These are phyloP conservation scores for Piezodorus guildinii DNA, from an alignment of 1,140 invertebrate species.

Conservation along the genomic window DNA sequence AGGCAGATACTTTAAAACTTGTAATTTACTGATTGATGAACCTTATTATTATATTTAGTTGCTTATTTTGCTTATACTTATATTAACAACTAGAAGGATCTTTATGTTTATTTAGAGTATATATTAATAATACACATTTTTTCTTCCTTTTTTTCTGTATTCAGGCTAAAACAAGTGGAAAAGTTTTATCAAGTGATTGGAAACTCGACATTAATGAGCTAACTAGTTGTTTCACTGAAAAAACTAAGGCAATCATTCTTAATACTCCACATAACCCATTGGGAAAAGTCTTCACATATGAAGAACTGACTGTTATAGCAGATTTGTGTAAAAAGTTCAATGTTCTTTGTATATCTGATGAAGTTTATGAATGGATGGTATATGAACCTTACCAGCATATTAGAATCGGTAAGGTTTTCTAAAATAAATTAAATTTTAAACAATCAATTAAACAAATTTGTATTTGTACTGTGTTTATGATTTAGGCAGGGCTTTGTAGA, in stretches of 20 bases:
- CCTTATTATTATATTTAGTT: too few species aligned
- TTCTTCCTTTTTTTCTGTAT: slow-evolving; percentile 16
- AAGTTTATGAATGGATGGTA: slow-evolving; percentile 97
- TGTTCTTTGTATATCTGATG: slow-evolving; percentile 83
- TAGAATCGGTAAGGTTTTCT: slow-evolving; percentile 57
- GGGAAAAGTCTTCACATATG: slow-evolving; percentile 72
- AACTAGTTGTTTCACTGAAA: slow-evolving; percentile 66
- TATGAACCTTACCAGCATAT: slow-evolving; percentile 79
- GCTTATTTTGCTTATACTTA: too few species aligned
- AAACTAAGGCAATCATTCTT: slow-evolving; percentile 90
- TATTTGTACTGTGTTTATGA: too few species aligned
- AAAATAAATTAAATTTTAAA: too few species aligned
- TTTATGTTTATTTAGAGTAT: too few species aligned
- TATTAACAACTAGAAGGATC: too few species aligned
- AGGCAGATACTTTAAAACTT: too few species aligned
- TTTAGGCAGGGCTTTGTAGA: too few species aligned
- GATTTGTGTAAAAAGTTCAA: slow-evolving; percentile 86
- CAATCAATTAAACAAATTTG: too few species aligned
- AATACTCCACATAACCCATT: slow-evolving; percentile 96
- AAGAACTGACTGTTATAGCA: slow-evolving; percentile 67
- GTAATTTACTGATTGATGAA: too few species aligned
- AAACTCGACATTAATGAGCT: slow-evolving; percentile 74
- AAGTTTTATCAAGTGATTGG: slow-evolving; percentile 71
- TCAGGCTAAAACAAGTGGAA: slow-evolving; percentile 35
- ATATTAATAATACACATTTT: too few species aligned